Evolutionary conservation across 2,888 invertebrate species (phyloP).

Genomic region (Ariolimax columbianus): DNA sequence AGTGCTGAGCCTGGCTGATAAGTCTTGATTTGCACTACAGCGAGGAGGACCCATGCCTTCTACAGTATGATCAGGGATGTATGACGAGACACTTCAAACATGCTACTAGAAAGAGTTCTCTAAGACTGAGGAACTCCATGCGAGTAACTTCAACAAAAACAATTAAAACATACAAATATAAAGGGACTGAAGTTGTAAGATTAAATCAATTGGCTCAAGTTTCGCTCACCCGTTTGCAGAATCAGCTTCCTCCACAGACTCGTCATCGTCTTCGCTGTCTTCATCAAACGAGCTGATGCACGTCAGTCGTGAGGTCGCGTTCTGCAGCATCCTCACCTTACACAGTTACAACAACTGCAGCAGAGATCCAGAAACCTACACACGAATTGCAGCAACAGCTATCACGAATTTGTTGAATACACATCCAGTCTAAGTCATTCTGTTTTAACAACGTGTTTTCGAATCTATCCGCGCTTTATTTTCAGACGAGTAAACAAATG

Average conservation of each 20-base stretch:
- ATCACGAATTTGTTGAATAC: neutral
- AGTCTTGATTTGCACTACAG: too few species aligned
- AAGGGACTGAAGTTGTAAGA: neutral
- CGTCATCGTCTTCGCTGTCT: constrained; percentile 36
- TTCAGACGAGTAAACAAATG: neutral
- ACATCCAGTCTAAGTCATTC: neutral
- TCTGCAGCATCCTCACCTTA: constrained; percentile 28
- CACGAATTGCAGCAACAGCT: neutral
- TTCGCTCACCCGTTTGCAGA: constrained; percentile 37
- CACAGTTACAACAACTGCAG: neutral
- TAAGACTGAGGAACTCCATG: too few species aligned
- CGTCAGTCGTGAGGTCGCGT: constrained; percentile 46
- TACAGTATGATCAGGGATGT: too few species aligned
- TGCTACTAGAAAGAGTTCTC: too few species aligned
- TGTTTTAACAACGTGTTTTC: neutral
- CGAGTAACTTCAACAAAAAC: too few species aligned
- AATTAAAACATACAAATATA: neutral
- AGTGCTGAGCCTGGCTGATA: too few species aligned
- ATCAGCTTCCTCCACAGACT: constrained; percentile 7
- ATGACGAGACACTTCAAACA: too few species aligned
- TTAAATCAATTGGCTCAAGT: neutral
- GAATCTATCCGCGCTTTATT: neutral
- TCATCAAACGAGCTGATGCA: constrained; percentile 50
- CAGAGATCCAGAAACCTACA: neutral
- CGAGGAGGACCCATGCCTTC: too few species aligned